phyloP scores from a whole-genome alignment of 1,140 invertebrate genomes.

The Papilio glaucus region DNA sequence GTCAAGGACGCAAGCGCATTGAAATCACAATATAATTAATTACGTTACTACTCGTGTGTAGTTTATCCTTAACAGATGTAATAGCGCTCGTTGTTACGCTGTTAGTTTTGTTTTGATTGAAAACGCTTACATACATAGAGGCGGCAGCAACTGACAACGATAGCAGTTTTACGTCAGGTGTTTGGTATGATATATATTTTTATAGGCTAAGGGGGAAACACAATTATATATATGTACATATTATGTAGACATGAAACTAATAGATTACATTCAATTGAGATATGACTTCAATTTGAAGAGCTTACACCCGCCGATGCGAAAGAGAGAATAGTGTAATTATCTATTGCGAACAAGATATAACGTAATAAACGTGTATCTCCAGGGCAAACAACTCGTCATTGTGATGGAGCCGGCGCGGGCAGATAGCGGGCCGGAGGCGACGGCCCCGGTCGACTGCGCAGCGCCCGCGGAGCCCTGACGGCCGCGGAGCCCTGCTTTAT shows the following conservation, averaged over 20 bases:
- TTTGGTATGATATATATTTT: not conserved
- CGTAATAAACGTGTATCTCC: constrained; percentile 77
- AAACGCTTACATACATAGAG: not conserved
- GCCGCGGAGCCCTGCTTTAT: constrained; percentile 51
- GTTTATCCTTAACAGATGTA: no score
- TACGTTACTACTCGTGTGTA: no score
- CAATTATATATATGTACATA: not conserved
- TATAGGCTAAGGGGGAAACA: no score
- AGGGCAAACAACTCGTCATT: constrained; percentile 71
- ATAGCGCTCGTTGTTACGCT: no score
- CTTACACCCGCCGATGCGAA: constrained; percentile 17
- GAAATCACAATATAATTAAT: no score
- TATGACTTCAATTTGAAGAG: not conserved
- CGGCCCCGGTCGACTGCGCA: constrained; percentile 55
- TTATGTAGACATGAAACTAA: not conserved
- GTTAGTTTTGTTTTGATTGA: not conserved
- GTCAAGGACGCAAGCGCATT: no score
- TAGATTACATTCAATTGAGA: not conserved
- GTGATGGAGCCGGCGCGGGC: constrained; percentile 59
- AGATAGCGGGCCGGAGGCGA: constrained; percentile 63
- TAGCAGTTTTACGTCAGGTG: not conserved
- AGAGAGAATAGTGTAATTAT: constrained; percentile 68
- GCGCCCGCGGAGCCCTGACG: constrained; percentile 48
- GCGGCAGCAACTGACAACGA: not conserved
- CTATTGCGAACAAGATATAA: constrained; percentile 72